Evolutionary conservation across 1,140 invertebrate species (phyloP).

Genomic region (Neomicropteryx cornuta): DNA sequence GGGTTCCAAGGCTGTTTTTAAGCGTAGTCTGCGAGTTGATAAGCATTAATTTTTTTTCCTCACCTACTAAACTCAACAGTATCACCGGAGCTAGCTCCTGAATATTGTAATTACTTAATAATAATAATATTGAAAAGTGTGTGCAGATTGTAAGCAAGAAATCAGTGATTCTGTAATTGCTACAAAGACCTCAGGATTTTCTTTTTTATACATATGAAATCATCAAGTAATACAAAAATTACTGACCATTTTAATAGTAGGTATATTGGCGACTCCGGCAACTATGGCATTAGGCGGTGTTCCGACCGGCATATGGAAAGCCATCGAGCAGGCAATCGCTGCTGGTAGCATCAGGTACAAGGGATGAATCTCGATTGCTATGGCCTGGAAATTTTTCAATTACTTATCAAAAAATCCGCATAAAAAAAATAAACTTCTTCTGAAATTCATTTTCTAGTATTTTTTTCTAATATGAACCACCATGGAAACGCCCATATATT

Average conservation of each 20-base stretch:
- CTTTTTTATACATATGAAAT: too few species aligned
- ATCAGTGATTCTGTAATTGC: slow-evolving; percentile 1
- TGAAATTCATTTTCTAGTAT: slow-evolving; percentile 5
- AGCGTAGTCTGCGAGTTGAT: too few species aligned
- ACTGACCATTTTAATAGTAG: slow-evolving; percentile 61
- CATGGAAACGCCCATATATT: too few species aligned
- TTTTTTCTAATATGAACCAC: too few species aligned
- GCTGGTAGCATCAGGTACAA: slow-evolving; percentile 81
- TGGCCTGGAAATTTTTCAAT: slow-evolving; percentile 43
- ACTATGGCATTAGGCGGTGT: slow-evolving; percentile 93
- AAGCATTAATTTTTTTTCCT: background rate
- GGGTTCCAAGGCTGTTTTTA: too few species aligned
- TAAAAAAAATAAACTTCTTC: slow-evolving; percentile 15
- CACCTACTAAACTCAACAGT: background rate
- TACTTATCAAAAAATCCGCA: slow-evolving; percentile 9
- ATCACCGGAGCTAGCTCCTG: background rate
- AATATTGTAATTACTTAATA: background rate
- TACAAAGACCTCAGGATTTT: too few species aligned
- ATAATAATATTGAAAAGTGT: background rate
- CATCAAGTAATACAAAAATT: too few species aligned
- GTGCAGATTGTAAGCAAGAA: slow-evolving; percentile 6
- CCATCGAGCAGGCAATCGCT: slow-evolving; percentile 65
- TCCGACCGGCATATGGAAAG: slow-evolving; percentile 63
- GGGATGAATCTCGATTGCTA: slow-evolving; percentile 61
- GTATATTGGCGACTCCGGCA: slow-evolving; percentile 67